These are phyloP conservation scores for Drosophila bunnanda DNA, from an alignment of 2,888 invertebrate genomes.

Conservation along the genomic window DNA sequence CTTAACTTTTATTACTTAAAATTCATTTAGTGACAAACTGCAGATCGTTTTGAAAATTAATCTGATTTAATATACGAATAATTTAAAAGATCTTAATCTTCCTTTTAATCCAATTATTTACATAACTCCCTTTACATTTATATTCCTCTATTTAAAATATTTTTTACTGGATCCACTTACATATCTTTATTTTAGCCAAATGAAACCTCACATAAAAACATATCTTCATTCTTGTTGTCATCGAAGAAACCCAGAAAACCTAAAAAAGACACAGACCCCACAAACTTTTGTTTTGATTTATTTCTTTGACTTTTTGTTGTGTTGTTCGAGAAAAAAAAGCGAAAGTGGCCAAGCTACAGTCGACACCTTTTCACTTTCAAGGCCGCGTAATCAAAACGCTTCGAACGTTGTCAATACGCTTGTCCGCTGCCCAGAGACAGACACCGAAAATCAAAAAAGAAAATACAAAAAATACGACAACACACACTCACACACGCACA, in stretches of 20 bases:
- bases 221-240: constrained; percentile 7
- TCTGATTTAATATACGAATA: neutral
- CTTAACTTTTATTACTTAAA: neutral
- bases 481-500: constrained; percentile 9
- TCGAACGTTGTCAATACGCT: constrained; percentile 50
- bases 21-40: neutral
- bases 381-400: constrained; percentile 74
- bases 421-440: constrained; percentile 23
- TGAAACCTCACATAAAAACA: neutral
- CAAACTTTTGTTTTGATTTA: constrained; percentile 27
- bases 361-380: constrained; percentile 84
- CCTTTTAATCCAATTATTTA: neutral
- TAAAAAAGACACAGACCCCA: neutral
- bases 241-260: constrained; percentile 4
- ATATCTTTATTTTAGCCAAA: neutral
- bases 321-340: constrained; percentile 34
- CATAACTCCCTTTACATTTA: neutral
- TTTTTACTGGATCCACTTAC: neutral
- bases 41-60: no score
- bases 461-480: constrained; percentile 20
- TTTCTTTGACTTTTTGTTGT: constrained; percentile 9
- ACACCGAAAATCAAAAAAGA: constrained; percentile 27
- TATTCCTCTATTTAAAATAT: neutral
- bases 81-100: neutral
- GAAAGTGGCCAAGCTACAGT: constrained; percentile 46